Evolutionary conservation across 2,113 vertebrate genomes (phyloP), one percentile per base, ranked within the genome.

Genomic region (Colinus virginianus): DNA sequence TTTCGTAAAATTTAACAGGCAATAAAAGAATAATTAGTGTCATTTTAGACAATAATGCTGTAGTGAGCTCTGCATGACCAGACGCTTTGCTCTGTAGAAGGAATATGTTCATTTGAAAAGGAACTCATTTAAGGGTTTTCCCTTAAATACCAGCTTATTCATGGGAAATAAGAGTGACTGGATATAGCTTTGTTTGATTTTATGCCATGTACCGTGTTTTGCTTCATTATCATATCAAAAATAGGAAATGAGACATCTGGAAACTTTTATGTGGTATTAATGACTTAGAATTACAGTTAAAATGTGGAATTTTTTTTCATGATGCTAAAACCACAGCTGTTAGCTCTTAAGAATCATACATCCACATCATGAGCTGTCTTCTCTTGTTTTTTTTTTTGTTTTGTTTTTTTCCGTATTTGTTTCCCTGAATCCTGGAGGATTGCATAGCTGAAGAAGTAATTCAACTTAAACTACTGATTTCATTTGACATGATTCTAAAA

Each of bases 241-340:
- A 26, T 16, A 81, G n/a, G 25, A 69, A 74, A 42, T 48, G 55
- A 69, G 22, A 28, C 28, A 85, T 69, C 49, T 92, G 80, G 34
- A 20, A 61, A 56, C 19, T 32, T 85, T 61, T 15, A 42, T 75
- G 56, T 74, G 58, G 42, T 61, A 76, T 26, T 61, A 61, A 59
- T 75, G n/a, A 45, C 32, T 58, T 46, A n/a, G 42, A 75, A 76
- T 21, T 46, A 36, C 20, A 76, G 55, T n/a, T 46, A 58, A 88
- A 92, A 62, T 36, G 3, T 51, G 32, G 34, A 34, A 61, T 77
- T 80, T 49, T 32, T 26, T 93, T 83, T 74, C 36, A 53, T 22
- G 61, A 34, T 26, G 26, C n/a, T 90, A 53, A 83, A 90, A 69
- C 40, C 74, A 72, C 64, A 87, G 64, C 90, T 94, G 84, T 78